Percentiles rank a stretch among this genome's conserved stretches.
These are phyloP conservation scores for Brachyhypopomus occidentalis DNA, from an alignment of 2,113 vertebrate genomes.

Conservation along the genomic window DNA sequence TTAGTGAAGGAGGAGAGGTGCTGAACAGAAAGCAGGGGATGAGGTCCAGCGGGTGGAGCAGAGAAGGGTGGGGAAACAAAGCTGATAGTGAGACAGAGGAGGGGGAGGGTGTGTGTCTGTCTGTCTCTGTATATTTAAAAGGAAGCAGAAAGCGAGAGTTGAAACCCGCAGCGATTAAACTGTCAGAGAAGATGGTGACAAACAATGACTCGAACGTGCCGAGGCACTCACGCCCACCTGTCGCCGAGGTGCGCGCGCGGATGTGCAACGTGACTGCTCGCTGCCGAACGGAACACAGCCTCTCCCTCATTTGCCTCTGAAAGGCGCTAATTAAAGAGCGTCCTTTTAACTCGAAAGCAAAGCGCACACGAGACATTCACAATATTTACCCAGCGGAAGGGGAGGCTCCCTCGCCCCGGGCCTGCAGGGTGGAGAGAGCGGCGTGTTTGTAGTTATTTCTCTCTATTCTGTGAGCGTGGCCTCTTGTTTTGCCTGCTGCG, in stretches of 20 bases:
- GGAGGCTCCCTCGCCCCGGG: background rate
- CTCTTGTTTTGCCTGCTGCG: constrained; percentile 35
- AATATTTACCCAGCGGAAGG: constrained; percentile 21
- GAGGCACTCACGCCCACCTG: constrained; percentile 31
- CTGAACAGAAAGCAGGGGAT: background rate
- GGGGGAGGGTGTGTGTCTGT: constrained; percentile 38
- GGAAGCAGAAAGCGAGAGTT: constrained; percentile 33
- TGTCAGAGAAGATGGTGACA: constrained; percentile 59
- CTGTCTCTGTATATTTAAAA: background rate
- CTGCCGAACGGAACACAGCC: constrained; percentile 26
- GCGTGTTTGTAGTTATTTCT: constrained; percentile 11
- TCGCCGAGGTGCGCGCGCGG: constrained; percentile 14
- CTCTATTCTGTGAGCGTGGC: constrained; percentile 14
- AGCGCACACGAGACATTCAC: constrained; percentile 1
- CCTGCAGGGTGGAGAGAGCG: background rate
- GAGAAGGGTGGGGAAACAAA: constrained; percentile 9
- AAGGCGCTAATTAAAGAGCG: constrained; percentile 50
- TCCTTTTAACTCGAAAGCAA: constrained; percentile 34
- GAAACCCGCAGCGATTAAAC: constrained; percentile 63
- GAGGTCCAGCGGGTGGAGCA: constrained; percentile 8
- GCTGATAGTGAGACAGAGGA: constrained; percentile 7
- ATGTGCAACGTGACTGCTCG: constrained; percentile 29
- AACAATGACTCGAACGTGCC: constrained; percentile 39
- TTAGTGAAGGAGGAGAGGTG: constrained; percentile 3
- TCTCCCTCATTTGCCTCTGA: constrained; percentile 38